phyloP scores from a whole-genome alignment of 2,113 vertebrate species.

The Charadrius vociferus region DNA sequence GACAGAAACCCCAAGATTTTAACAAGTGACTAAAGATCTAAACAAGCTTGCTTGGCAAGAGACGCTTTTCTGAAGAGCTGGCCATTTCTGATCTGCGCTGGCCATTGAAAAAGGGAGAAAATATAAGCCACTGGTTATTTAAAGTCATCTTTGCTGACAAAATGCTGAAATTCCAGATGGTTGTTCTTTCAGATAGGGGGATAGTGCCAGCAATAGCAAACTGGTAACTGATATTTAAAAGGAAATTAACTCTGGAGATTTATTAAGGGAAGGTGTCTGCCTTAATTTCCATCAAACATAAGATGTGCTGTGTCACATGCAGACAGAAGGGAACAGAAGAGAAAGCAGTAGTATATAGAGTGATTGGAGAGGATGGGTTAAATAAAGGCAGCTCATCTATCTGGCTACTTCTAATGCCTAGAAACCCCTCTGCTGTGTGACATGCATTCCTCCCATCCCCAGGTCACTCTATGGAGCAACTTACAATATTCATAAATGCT shows the following conservation, averaged over 20 bases:
- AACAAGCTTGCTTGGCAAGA: neutral
- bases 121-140: neutral
- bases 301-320: neutral
- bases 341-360: neutral
- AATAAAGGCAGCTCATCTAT: neutral
- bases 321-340: neutral
- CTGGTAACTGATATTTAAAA: neutral
- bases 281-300: neutral
- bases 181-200: neutral
- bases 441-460: neutral
- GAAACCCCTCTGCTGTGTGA: neutral
- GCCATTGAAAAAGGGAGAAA: neutral
- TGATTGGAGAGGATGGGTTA: neutral
- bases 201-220: neutral
- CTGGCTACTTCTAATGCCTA: neutral
- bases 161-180: neutral
- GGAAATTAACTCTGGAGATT: neutral
- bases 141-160: neutral
- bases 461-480: neutral
- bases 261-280: neutral
- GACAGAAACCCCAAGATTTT: neutral
- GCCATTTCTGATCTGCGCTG: neutral
- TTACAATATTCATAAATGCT: conserved; percentile 24
- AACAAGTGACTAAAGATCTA: neutral
- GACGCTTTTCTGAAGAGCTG: neutral